Evolutionary conservation across 1,140 invertebrate species (phyloP), one percentile per base, ranked within the genome.

Genomic region (Elymnias hypermnestra): DNA sequence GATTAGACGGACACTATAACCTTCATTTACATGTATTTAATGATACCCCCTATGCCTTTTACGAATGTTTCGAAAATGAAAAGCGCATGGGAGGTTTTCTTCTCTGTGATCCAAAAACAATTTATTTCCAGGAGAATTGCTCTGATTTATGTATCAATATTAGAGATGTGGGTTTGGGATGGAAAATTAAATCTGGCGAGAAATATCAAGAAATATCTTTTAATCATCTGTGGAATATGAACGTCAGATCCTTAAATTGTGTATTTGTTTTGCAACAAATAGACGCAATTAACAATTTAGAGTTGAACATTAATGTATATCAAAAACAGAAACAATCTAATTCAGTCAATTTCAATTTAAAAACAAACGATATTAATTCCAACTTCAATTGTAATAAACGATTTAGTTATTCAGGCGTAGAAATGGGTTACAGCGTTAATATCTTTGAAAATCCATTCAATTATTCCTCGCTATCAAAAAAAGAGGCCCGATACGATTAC

Each of bases 131-230:
- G 85, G 94, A 98, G 79, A 95, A 93, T 58, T 94, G 93, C 7
- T 92, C 93, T 26, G 93, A 95, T 74, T 87, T 99, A 1, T 95
- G 94, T 76, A 88, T 98, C 15, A 78, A 74, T 54, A 53, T 87
- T 9, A 64, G 73, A 50, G 82, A 87, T 26, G 57, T 87, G n/a
- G 83, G 83, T 40, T 51, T 63, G 0, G 95, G 95, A 19, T 97
- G 95, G 95, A 92, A 91, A 67, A 91, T 91, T 62, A 95, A 95
- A 77, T 91, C 93, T 3, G 91, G 92, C 5, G 92, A 91, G 8
- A 93, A 94, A 61, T 95, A 95, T 57, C 95, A 97, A 87, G 96
- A 97, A 75, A 92, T 98, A 44, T 91, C 94, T 9, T 98, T 97
- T 76, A 88, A 90, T 13, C n/a, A n/a, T n/a, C n/a, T 98, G 9